Evolutionary conservation across 2,888 invertebrate genomes (phyloP), one percentile per base, ranked within the genome.

Genomic region (Hypomecis punctinalis): DNA sequence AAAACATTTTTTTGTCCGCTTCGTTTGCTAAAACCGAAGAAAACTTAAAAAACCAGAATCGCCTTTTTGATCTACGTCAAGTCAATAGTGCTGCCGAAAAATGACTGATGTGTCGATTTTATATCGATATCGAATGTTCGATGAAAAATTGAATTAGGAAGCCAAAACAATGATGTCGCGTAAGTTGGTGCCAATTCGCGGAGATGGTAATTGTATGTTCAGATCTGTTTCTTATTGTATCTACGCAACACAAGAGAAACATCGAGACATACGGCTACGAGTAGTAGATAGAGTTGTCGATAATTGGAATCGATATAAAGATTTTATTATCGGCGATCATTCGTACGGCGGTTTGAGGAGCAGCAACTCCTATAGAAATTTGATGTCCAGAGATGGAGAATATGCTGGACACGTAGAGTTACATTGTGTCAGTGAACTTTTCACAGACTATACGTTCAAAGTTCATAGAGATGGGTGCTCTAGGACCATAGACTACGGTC

Each of bases 391-490:
- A 36, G 90, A 91, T 54, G 91, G 91, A 0, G 90, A 89, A 66
- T 91, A 90, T 64, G 91, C 88, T 0, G 91, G 91, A 0, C 91
- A 91, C 46, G 91, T 88, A 1, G 91, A 91, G 63, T 72, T 91
- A 13, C 91, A 91, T 61, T 81, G 85, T 53, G 80, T 85, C 36
- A 88, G 89, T 59, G 91, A 91, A 68, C 64, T 91, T 4, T 90
- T 73, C 67, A 68, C 79, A 6, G 85, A 89, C 1, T 89, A 79
- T 61, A 89, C 89, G 0, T 91, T 91, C 72, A 85, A 80, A 71
- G 88, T 91, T 0, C 91, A 91, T 63, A 81, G 85, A 54, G 78
- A 84, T 35, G 79, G 79, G 6, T 83, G 82, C 55, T 73, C 82
- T 0, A 82, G 75, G 62, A 88, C 89, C 9, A 88, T 89, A 58